These are phyloP conservation scores for Muraenolepis orangiensis DNA, from an alignment of 2,797 vertebrate genomes.

Conservation along the genomic window DNA sequence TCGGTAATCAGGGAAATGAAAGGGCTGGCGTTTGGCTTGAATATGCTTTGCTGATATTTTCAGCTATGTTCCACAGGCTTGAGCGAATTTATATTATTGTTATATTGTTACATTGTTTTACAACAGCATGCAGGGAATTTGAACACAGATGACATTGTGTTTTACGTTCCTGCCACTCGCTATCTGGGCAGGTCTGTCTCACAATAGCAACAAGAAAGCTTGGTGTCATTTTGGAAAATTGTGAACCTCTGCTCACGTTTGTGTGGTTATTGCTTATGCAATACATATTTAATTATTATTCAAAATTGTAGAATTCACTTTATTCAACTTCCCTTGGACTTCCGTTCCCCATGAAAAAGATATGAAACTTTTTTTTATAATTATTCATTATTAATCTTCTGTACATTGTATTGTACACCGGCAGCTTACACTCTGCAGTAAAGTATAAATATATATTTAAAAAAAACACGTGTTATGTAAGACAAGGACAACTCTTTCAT, in stretches of 20 bases:
- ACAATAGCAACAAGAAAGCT: neutral
- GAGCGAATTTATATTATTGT: neutral
- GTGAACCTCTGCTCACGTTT: neutral
- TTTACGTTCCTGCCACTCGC: neutral
- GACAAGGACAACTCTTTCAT: conserved; percentile 64
- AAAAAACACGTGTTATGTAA: conserved; percentile 38
- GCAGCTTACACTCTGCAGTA: neutral
- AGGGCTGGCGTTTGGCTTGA: neutral
- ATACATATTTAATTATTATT: neutral
- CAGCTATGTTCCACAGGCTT: neutral
- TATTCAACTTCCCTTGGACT: neutral
- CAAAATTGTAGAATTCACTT: neutral
- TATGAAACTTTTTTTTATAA: neutral
- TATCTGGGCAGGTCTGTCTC: neutral
- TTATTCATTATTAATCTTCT: neutral
- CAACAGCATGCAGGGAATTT: neutral
- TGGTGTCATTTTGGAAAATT: neutral
- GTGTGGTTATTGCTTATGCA: neutral
- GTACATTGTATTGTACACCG: neutral
- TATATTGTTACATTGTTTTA: no score
- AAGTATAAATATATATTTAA: neutral
- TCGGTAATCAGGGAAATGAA: neutral
- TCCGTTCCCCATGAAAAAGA: neutral
- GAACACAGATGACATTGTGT: neutral
- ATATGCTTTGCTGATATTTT: neutral